A percentile compares a stretch with the other conserved stretches of the same genome.
These are phyloP conservation scores for Venturia canescens DNA, from an alignment of 1,140 invertebrate species.

Conservation along the genomic window DNA sequence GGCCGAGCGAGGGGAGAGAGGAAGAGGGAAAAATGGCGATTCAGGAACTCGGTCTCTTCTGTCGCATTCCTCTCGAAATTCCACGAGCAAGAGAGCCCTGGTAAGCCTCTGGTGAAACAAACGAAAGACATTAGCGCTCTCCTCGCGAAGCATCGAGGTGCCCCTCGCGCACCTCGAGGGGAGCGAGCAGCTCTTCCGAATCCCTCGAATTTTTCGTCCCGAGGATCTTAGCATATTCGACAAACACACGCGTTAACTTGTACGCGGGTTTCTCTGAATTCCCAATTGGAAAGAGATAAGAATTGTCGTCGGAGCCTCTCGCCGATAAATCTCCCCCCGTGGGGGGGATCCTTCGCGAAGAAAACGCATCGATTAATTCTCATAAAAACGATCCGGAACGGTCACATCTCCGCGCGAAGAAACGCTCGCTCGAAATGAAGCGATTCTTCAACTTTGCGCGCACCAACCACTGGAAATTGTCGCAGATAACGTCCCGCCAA, in stretches of 20 bases:
- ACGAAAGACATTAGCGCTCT: slow-evolving; percentile 61
- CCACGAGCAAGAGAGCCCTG: slow-evolving; percentile 42
- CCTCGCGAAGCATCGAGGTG: slow-evolving; percentile 30
- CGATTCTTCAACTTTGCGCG: not conserved
- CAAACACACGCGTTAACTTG: not conserved
- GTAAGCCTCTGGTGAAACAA: slow-evolving; percentile 51
- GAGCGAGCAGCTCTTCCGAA: not conserved
- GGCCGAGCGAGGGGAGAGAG: not conserved
- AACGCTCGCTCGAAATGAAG: not conserved
- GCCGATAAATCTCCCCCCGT: not conserved
- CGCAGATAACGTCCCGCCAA: not conserved
- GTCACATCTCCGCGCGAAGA: too few relatives aligned
- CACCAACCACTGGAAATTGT: too few relatives aligned
- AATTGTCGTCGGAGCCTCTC: not conserved
- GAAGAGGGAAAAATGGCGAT: slow-evolving; percentile 50
- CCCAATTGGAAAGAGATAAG: not conserved
- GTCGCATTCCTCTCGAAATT: slow-evolving; percentile 56
- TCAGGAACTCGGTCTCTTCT: slow-evolving; percentile 49
- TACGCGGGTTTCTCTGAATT: not conserved
- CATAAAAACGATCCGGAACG: too few relatives aligned
- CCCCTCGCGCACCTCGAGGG: not conserved
- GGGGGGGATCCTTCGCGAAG: too few relatives aligned
- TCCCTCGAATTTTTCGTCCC: slow-evolving; percentile 11
- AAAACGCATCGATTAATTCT: too few relatives aligned
- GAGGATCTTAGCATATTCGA: not conserved